phyloP scores from a whole-genome alignment of 2,888 invertebrate genomes.

The Philhelius pedissequus region DNA sequence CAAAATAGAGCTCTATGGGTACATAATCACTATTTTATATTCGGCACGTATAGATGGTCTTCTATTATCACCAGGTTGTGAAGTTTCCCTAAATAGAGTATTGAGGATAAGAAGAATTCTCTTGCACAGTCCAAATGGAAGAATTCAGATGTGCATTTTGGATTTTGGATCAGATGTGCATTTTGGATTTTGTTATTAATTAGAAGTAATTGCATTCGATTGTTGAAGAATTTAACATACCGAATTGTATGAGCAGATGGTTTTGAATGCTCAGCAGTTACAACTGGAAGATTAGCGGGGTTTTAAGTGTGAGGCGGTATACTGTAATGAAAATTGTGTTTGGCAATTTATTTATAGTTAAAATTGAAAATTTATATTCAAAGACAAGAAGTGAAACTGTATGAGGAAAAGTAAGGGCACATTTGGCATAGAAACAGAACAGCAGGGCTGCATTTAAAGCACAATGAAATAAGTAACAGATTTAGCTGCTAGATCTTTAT shows the following conservation, averaged over 20 bases:
- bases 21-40: not conserved
- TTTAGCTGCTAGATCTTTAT: too few species aligned
- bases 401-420: too few species aligned
- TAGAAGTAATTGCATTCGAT: slow-evolving; percentile 3
- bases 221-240: not conserved
- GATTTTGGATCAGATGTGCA: slow-evolving; percentile 21
- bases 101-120: not conserved
- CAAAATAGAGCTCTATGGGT: not conserved
- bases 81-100: not conserved
- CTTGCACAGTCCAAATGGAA: not conserved
- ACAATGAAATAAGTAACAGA: too few species aligned
- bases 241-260: not conserved
- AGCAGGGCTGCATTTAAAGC: too few species aligned
- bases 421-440: too few species aligned
- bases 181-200: slow-evolving; percentile 23
- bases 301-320: not conserved
- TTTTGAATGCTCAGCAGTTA: not conserved
- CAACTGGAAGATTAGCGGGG: not conserved
- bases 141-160: not conserved
- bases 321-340: too few species aligned
- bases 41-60: not conserved
- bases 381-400: too few species aligned
- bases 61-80: not conserved
- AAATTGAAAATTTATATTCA: not conserved
- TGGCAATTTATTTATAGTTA: not conserved